Percentiles rank a stretch among this genome's conserved stretches.
These are phyloP conservation scores for Malacoraja senta DNA, from an alignment of 2,797 vertebrate genomes.

Conservation along the genomic window DNA sequence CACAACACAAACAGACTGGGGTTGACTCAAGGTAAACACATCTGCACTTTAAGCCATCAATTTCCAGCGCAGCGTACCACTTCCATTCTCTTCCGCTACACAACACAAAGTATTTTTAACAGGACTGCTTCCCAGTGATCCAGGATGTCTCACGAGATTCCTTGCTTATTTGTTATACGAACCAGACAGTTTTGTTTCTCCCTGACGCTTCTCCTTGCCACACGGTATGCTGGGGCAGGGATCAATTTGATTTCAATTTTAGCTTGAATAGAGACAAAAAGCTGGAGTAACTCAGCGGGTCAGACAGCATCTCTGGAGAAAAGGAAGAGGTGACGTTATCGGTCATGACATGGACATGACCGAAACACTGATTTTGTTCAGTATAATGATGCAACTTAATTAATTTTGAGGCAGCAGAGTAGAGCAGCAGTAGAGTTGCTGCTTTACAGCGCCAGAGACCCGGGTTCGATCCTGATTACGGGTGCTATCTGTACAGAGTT, in stretches of 20 bases:
- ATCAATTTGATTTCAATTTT: neutral
- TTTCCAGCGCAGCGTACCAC: neutral
- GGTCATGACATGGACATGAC: neutral
- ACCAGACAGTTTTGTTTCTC: neutral
- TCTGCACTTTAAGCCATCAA: neutral
- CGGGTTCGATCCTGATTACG: too few relatives aligned
- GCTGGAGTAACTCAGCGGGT: too few relatives aligned
- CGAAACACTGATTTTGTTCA: neutral
- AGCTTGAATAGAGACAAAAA: too few relatives aligned
- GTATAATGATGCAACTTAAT: too few relatives aligned
- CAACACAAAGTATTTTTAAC: neutral
- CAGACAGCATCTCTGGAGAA: too few relatives aligned
- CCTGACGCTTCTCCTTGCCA: neutral
- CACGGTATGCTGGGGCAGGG: neutral
- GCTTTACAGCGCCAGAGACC: too few relatives aligned
- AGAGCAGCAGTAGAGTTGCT: too few relatives aligned
- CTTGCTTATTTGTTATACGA: neutral
- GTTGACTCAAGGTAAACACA: neutral
- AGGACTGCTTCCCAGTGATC: neutral
- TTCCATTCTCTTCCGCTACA: neutral
- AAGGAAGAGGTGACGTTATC: too few relatives aligned
- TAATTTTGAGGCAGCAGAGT: too few relatives aligned
- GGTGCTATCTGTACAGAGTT: too few relatives aligned
- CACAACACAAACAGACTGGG: neutral
- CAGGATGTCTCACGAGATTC: neutral